Evolutionary conservation across 2,797 vertebrate genomes (phyloP).

Genomic region (Labroides dimidiatus): DNA sequence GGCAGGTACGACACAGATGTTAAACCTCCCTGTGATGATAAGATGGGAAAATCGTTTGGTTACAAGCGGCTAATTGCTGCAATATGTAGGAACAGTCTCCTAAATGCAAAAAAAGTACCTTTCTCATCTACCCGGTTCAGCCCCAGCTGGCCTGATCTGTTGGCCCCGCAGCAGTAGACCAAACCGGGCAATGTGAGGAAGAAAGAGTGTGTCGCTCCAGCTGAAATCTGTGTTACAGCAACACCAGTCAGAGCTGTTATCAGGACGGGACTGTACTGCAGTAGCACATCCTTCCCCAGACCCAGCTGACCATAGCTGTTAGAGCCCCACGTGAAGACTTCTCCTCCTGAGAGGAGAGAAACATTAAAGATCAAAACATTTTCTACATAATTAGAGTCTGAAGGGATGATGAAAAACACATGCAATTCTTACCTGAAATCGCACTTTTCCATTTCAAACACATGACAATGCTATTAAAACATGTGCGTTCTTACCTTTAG

Average conservation of each 20-base stretch:
- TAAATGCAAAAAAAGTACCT: no score
- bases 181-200: constrained; percentile 86
- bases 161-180: constrained; percentile 91
- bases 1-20: constrained; percentile 77
- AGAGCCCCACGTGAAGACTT: constrained; percentile 89
- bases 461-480: background rate
- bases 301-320: constrained; percentile 91
- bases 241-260: constrained; percentile 85
- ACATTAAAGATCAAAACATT: background rate
- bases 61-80: no score
- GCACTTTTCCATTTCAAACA: background rate
- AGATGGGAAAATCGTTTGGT: background rate
- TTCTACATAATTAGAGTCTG: no score
- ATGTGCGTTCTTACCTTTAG: constrained; percentile 83
- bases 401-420: no score
- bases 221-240: constrained; percentile 86
- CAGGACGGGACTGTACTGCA: constrained; percentile 36
- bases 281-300: constrained; percentile 73
- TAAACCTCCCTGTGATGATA: constrained; percentile 78
- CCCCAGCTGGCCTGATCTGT: constrained; percentile 88
- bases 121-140: constrained; percentile 82
- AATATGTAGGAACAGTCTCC: no score
- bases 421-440: no score
- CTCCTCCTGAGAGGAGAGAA: constrained; percentile 79
- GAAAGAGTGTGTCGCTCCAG: constrained; percentile 87